Base-by-base conservation (phyloP, 2,888 invertebrate species). In the Mallateleia sp. region DNA sequence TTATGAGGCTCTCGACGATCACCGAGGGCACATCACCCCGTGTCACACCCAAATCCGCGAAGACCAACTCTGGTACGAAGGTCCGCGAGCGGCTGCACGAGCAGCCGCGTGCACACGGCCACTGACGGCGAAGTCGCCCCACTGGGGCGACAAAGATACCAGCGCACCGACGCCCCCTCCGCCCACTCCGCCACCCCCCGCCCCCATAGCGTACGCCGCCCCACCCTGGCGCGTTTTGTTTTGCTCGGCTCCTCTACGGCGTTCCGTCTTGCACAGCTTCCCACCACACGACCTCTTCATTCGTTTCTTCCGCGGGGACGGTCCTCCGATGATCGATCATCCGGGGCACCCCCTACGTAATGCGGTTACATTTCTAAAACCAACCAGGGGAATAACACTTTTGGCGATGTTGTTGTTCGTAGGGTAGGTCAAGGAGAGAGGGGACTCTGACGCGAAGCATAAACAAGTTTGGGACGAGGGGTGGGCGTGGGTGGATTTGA, bases 21-120 rank as follows among this genome's bases (percentile, higher is more conserved):
- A 80, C 62, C 93, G 93, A 93, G 93, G 91, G 92, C 93, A 92
- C 91, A 87, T 89, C 89, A 87, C 88, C 78, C 85, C 88, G 25
- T 56, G 60, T 69, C 79, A 72, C 80, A 66, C 80, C 80, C 80
- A 66, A 80, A 67, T 47, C 22, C 28, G 8, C 34, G 24, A n/a
- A 20, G 7, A 28, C 18, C 20, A 22, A 8, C 18, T 2, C 14
- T 45, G 28, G 22, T 18, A 32, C 20, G 58, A 34, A 54, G 66
- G n/a, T 86, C 78, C 67, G 72, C 72, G 78, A 56, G 42, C 58
- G 47, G 38, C 2, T 88, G 88, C 89, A 89, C 91, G 89, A 85
- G 88, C 81, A 88, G 79, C 88, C 83, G 87, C 83, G 80, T 83
- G 87, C 82, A 79, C 79, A 79, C 69, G 34, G 77, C 62, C 78